These are phyloP conservation scores for Neoascia interrupta DNA, from an alignment of 2,888 invertebrate species.

Conservation along the genomic window DNA sequence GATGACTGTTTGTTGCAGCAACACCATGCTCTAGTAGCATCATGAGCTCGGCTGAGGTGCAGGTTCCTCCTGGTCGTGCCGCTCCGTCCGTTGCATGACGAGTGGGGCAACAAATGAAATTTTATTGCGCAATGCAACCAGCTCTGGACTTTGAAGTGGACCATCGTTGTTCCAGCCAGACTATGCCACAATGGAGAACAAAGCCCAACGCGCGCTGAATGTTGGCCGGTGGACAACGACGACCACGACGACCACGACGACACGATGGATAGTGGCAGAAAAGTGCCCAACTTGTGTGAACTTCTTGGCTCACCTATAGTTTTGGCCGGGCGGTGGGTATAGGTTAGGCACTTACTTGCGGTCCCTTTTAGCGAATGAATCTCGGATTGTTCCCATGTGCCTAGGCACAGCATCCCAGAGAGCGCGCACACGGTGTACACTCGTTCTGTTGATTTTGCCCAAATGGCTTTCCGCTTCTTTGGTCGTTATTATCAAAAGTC, in stretches of 20 bases:
- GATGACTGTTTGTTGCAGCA: slow-evolving; percentile 26
- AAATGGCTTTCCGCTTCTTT: slow-evolving; percentile 67
- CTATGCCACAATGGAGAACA: slow-evolving; percentile 41
- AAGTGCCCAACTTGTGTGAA: slow-evolving; percentile 57
- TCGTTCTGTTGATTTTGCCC: slow-evolving; percentile 65
- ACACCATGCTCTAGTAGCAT: slow-evolving; percentile 28
- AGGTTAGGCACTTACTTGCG: slow-evolving; percentile 39
- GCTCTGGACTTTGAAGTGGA: slow-evolving; percentile 62
- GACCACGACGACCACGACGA: slow-evolving; percentile 5
- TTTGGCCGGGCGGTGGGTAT: too few species aligned
- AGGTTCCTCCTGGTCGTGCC: slow-evolving; percentile 56
- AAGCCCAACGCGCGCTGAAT: not conserved
- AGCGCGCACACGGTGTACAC: slow-evolving; percentile 1
- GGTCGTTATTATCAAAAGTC: slow-evolving; percentile 68
- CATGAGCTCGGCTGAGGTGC: slow-evolving; percentile 21
- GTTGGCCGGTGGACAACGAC: slow-evolving; percentile 8
- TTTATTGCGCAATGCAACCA: slow-evolving; percentile 66
- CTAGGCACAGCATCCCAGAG: not conserved
- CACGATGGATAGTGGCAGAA: slow-evolving; percentile 10
- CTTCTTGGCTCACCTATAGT: slow-evolving; percentile 62
- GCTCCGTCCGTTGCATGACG: slow-evolving; percentile 52
- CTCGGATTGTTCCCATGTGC: slow-evolving; percentile 68
- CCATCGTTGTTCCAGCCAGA: slow-evolving; percentile 30
- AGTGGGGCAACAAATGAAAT: slow-evolving; percentile 65
- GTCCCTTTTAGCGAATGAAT: slow-evolving; percentile 66